Percentiles rank a stretch among this genome's conserved stretches.
Conservation (phyloP, 2,113 vertebrate genomes). For the Alethe diademata region DNA sequence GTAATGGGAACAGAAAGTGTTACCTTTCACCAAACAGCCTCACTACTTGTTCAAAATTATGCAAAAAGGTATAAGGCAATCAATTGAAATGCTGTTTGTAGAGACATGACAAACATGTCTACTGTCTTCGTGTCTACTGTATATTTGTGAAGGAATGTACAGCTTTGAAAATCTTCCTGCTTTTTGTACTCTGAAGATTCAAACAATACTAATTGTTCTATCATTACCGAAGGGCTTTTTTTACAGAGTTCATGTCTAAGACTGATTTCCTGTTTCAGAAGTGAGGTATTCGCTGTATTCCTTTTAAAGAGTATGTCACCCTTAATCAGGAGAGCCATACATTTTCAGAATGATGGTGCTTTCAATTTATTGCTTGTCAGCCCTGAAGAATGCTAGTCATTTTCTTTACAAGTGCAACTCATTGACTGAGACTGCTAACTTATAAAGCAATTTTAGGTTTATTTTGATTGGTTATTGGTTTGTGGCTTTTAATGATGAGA, state of each 20-base stretch:
- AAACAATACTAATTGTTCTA: background rate
- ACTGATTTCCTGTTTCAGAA: conserved; percentile 1
- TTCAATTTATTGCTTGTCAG: conserved; percentile 15
- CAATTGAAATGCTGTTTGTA: background rate
- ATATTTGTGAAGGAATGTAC: background rate
- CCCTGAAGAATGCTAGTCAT: background rate
- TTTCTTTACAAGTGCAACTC: background rate
- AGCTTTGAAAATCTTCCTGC: background rate
- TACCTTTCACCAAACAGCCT: background rate
- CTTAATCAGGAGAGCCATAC: background rate
- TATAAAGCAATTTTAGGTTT: background rate
- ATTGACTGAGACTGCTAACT: background rate
- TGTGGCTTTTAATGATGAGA: background rate
- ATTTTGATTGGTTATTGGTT: conserved; percentile 23
- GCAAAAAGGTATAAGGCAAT: background rate
- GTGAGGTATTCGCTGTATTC: background rate
- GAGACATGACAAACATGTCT: background rate
- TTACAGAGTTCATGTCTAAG: background rate
- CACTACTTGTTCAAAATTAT: background rate
- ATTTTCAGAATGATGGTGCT: background rate
- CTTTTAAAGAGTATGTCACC: background rate
- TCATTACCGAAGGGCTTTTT: background rate
- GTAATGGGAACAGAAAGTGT: background rate
- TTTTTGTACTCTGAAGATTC: background rate
- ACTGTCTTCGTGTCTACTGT: background rate